These are phyloP conservation scores for Calephelis nemesis DNA, from an alignment of 1,140 invertebrate genomes.

Conservation along the genomic window DNA sequence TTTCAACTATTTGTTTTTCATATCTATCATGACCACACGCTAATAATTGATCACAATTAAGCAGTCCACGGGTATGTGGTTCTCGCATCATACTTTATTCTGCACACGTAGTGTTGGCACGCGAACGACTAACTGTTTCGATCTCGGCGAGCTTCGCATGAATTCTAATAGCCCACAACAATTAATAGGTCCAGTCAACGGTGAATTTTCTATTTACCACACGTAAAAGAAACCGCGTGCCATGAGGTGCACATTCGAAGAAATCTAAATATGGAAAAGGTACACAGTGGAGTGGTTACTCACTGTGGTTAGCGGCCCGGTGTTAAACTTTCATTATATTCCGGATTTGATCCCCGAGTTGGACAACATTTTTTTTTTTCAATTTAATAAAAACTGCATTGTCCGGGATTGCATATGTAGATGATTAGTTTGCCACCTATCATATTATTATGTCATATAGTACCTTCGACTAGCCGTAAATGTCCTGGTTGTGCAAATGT, in stretches of 20 bases:
- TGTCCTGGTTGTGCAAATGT: too few relatives aligned
- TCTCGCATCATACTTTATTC: slow-evolving; percentile 56
- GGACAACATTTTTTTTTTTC: too few relatives aligned
- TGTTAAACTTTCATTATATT: too few relatives aligned
- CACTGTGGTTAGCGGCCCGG: too few relatives aligned
- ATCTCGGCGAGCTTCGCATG: slow-evolving; percentile 54
- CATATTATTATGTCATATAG: too few relatives aligned
- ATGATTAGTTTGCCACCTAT: too few relatives aligned
- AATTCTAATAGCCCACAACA: slow-evolving; percentile 72
- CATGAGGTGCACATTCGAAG: slow-evolving; percentile 53
- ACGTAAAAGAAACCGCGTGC: slow-evolving; percentile 76
- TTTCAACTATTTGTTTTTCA: neutral
- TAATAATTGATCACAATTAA: slow-evolving; percentile 43
- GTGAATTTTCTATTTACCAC: slow-evolving; percentile 77
- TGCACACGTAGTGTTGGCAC: slow-evolving; percentile 59
- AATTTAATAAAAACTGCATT: too few relatives aligned
- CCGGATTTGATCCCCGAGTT: too few relatives aligned
- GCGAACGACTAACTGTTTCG: slow-evolving; percentile 72
- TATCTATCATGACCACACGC: slow-evolving; percentile 50
- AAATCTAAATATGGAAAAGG: slow-evolving; percentile 53
- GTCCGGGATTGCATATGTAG: too few relatives aligned
- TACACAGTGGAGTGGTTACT: too few relatives aligned
- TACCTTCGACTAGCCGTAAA: too few relatives aligned
- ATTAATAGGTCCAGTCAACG: slow-evolving; percentile 75
- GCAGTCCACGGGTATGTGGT: slow-evolving; percentile 54